Base-by-base conservation (phyloP, 2,888 invertebrate species). In the Oligia fasciuncula region DNA sequence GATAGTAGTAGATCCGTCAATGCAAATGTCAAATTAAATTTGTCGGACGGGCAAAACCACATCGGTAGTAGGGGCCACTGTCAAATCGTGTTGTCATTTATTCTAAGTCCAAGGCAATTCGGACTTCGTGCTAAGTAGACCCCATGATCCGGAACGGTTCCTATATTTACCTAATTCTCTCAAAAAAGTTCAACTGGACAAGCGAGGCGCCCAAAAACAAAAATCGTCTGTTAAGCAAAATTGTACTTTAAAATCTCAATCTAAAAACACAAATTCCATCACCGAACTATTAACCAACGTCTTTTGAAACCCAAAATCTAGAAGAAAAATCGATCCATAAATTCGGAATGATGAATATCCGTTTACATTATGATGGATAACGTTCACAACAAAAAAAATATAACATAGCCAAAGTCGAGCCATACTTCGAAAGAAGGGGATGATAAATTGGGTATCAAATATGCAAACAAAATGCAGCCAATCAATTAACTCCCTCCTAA, bases 361-460 rank as follows among this genome's bases (percentile, higher is more conserved):
- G 63, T 63, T 77, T 72, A 65, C 49, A 60, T 29, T 29, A 79
- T 89, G 90, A 89, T 89, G 83, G 89, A 90, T 90, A 74, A 72
- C 84, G 85, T 72, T 84, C 71, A 83, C 74, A 83, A 65, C 76
- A 79, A 77, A 88, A 88, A 88, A 89, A 85, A 29, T 87, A 81
- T 79, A 84, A 87, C 75, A 69, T 29, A 40, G 70, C 67, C 70
- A 19, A 77, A 68, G 81, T 83, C 69, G 77, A 84, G 76, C 81
- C 76, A 69, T 85, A 73, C 65, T 71, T 29, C 73, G 69, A 79
- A 89, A 90, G 91, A 88, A 89, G 85, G 89, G 85, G 76, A 90
- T 95, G 94, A 95, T 95, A 93, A 95, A 95, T 94, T 88, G 92
- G 91, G 93, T 89, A 92, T 95, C 95, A 93, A 93, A 92, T 95